Evolutionary conservation across 2,797 vertebrate genomes (phyloP).

Genomic region (Thripadectes ignobilis): DNA sequence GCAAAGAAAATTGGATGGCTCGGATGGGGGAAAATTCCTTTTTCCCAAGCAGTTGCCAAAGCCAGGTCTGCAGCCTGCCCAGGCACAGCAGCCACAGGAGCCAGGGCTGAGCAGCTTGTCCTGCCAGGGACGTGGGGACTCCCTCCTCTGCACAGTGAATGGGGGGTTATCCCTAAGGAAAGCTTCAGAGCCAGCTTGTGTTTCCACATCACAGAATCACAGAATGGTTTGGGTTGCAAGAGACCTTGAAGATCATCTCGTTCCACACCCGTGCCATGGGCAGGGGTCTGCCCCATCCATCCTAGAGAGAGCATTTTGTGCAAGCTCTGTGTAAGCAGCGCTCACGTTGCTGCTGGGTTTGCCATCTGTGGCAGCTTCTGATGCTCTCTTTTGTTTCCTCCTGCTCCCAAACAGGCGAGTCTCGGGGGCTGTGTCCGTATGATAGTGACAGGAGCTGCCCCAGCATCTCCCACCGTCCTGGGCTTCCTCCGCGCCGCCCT

Average conservation of each 20-base stretch:
- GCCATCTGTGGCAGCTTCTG: background rate
- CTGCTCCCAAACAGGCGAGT: slow-evolving; percentile 80
- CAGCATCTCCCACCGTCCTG: slow-evolving; percentile 90
- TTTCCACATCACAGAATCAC: background rate
- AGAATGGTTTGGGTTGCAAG: background rate
- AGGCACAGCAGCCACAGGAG: rapidly evolving
- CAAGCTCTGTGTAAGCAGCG: rapidly evolving
- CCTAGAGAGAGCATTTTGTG: background rate
- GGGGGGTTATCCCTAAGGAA: background rate
- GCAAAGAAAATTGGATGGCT: background rate
- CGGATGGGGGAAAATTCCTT: background rate
- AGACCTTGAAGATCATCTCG: background rate
- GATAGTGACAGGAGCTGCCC: slow-evolving; percentile 96
- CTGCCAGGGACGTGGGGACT: rapidly evolving
- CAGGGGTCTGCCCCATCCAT: background rate
- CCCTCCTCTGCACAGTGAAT: rapidly evolving
- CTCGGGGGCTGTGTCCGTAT: slow-evolving; percentile 91
- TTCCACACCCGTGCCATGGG: background rate
- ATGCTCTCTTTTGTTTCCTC: background rate
- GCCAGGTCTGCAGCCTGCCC: background rate
- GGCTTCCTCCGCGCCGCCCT: slow-evolving; percentile 92
- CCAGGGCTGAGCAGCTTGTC: background rate
- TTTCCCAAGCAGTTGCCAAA: background rate
- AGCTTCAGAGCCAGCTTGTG: background rate
- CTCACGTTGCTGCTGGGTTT: rapidly evolving